Percentiles rank a stretch among this genome's conserved stretches.
Evolutionary conservation across 2,113 vertebrate genomes (phyloP).

Genomic region (Eulemur macaco): DNA sequence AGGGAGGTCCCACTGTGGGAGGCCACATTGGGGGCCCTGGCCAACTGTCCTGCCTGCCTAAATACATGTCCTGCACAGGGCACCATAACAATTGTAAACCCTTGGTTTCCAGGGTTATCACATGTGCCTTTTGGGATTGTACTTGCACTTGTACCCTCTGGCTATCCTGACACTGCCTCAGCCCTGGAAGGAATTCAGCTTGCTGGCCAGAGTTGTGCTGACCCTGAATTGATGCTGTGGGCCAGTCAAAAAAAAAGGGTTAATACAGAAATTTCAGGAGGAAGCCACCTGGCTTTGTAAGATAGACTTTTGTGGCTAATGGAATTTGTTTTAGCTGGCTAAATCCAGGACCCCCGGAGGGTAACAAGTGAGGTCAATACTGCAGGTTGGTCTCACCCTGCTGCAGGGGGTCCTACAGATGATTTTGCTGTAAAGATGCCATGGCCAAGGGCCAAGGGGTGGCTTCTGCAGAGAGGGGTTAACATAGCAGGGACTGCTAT

Average conservation of each 20-base stretch:
- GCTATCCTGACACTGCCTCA: neutral
- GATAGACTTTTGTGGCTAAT: neutral
- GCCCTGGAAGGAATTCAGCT: neutral
- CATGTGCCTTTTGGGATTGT: neutral
- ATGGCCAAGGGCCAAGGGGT: neutral
- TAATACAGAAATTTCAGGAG: neutral
- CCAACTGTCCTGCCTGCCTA: neutral
- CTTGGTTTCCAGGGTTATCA: neutral
- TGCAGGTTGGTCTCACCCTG: neutral
- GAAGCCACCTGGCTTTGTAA: neutral
- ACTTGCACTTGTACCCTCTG: neutral
- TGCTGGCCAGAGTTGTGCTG: neutral
- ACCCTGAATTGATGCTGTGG: neutral
- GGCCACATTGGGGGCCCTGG: neutral
- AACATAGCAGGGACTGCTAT: neutral
- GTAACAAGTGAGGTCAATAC: neutral
- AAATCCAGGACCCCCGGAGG: neutral
- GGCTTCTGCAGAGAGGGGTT: neutral
- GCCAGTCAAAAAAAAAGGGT: neutral
- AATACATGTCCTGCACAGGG: too few species aligned
- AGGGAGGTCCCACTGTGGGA: neutral
- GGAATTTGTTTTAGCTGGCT: slow-evolving; percentile 25
- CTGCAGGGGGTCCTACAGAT: neutral
- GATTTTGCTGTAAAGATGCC: slow-evolving; percentile 1
- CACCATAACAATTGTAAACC: neutral